Conservation (phyloP, 2,113 vertebrate genomes). For the Hydropotes inermis region DNA sequence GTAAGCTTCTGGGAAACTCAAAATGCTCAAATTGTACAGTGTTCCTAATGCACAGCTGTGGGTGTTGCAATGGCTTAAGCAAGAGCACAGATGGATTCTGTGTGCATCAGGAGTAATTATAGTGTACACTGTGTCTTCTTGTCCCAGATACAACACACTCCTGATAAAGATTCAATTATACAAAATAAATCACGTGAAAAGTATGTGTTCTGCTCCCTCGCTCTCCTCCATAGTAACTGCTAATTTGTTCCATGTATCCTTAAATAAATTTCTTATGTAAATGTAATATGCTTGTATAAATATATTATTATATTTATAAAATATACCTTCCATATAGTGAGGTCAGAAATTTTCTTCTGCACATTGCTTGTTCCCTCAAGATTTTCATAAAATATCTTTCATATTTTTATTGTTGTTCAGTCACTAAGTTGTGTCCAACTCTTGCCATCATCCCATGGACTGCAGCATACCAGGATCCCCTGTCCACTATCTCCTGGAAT, state of each 20-base stretch:
- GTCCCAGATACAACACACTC: neutral
- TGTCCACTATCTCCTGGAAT: neutral
- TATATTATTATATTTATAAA: neutral
- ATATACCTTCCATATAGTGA: neutral
- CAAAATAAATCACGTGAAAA: neutral
- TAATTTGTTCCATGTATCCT: neutral
- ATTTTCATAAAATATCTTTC: neutral
- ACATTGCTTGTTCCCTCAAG: neutral
- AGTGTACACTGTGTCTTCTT: neutral
- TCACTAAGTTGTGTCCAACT: neutral
- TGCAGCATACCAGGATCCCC: neutral
- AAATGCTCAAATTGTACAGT: neutral
- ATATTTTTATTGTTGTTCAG: neutral
- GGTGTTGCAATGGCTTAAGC: neutral
- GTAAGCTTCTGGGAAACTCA: neutral
- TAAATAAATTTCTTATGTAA: neutral
- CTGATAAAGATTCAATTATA: neutral
- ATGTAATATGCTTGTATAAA: neutral
- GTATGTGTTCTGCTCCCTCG: neutral
- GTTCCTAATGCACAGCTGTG: neutral
- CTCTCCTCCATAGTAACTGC: neutral
- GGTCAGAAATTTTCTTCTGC: neutral
- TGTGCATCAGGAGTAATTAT: neutral
- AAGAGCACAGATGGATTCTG: neutral
- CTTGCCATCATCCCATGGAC: neutral